Evolutionary conservation across 2,888 invertebrate species (phyloP).

Genomic region (Helleia helle): DNA sequence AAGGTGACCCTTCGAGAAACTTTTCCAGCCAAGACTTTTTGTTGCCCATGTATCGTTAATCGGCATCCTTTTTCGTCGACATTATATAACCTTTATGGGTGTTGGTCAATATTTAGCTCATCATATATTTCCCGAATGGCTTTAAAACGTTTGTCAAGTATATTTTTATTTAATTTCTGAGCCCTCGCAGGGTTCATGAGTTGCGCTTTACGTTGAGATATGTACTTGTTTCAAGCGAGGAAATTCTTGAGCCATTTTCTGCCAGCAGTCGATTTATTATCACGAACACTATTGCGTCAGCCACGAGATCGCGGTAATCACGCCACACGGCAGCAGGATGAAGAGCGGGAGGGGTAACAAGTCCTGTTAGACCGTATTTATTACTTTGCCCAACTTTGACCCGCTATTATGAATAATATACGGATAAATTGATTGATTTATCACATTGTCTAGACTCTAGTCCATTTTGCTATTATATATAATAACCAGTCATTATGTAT

Average conservation of each 20-base stretch:
- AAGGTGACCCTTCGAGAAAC: constrained; percentile 16
- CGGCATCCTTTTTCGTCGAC: constrained; percentile 18
- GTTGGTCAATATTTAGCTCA: constrained; percentile 14
- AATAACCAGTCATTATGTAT: too few relatives aligned
- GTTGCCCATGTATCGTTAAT: constrained; percentile 18
- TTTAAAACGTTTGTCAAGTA: constrained; percentile 17
- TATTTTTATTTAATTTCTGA: constrained; percentile 14
- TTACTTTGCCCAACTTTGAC: too few relatives aligned
- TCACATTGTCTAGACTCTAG: too few relatives aligned
- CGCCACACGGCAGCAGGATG: too few relatives aligned
- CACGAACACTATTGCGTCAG: too few relatives aligned
- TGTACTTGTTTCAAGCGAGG: background rate
- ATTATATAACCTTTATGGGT: constrained; percentile 18
- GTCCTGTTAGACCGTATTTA: too few relatives aligned
- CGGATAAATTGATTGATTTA: too few relatives aligned
- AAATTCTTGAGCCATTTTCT: constrained; percentile 6
- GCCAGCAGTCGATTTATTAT: constrained; percentile 1
- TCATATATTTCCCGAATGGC: constrained; percentile 16
- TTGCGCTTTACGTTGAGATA: constrained; percentile 13
- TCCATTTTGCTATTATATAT: too few relatives aligned
- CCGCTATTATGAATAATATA: too few relatives aligned
- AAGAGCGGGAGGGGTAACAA: too few relatives aligned
- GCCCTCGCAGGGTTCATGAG: constrained; percentile 20
- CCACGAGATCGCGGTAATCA: too few relatives aligned
- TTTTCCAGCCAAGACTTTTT: constrained; percentile 16